Conservation (phyloP, 1,140 invertebrate species). For the Drosophila gunungcola region DNA sequence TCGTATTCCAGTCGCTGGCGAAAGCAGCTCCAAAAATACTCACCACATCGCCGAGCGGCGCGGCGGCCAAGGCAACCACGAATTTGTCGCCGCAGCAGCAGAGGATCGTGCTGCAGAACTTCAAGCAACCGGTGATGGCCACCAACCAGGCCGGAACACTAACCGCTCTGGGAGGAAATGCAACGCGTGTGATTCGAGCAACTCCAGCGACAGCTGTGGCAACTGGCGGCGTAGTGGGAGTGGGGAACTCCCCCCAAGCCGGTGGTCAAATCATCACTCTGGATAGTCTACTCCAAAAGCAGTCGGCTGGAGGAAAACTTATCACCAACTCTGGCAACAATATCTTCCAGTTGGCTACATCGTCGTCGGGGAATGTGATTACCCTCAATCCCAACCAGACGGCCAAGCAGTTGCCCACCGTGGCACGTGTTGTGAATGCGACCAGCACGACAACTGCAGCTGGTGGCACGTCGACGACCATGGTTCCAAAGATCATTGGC, state of each 20-base stretch:
- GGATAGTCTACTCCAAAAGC: conserved; percentile 88
- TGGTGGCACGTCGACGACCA: conserved; percentile 1
- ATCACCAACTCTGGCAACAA: conserved; percentile 44
- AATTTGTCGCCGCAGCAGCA: conserved; percentile 81
- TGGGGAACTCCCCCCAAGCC: conserved; percentile 50
- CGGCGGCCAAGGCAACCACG: conserved; percentile 12
- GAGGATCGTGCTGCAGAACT: conserved; percentile 83
- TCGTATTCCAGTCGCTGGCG: conserved; percentile 68
- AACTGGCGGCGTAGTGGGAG: conserved; percentile 12
- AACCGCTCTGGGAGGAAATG: conserved; percentile 14
- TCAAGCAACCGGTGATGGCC: conserved; percentile 64
- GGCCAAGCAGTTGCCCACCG: conserved; percentile 67
- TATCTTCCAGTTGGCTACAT: conserved; percentile 58
- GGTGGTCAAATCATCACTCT: conserved; percentile 88
- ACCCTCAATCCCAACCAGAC: conserved; percentile 41
- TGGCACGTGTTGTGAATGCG: conserved; percentile 83
- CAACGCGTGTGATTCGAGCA: conserved; percentile 57
- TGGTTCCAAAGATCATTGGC: conserved; percentile 68
- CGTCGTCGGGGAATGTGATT: conserved; percentile 55
- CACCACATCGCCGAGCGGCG: conserved; percentile 39
- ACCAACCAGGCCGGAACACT: not conserved
- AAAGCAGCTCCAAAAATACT: conserved; percentile 69
- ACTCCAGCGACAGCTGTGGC: conserved; percentile 29
- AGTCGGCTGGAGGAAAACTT: conserved; percentile 31
- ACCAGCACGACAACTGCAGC: conserved; percentile 3